phyloP scores from a whole-genome alignment of 2,888 invertebrate genomes.

The Pasiphila rectangulata region DNA sequence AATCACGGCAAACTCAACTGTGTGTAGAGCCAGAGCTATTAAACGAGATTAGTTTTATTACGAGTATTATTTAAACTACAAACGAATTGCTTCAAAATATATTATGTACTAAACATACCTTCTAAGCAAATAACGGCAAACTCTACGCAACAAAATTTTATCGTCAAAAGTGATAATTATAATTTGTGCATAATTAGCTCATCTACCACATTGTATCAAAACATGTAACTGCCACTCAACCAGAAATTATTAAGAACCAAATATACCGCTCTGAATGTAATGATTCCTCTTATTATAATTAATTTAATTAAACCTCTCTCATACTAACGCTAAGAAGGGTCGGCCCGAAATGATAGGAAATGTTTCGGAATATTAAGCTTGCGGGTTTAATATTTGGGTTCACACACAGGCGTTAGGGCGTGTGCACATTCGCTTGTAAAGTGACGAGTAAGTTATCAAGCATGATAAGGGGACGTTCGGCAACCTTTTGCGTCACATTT shows the following conservation, averaged over 20 bases:
- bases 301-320: constrained; percentile 47
- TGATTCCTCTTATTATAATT: constrained; percentile 48
- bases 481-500: background rate
- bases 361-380: constrained; percentile 47
- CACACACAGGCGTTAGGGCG: constrained; percentile 23
- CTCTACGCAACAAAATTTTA: too few species aligned
- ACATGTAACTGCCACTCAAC: constrained; percentile 6
- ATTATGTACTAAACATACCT: too few species aligned
- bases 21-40: too few species aligned
- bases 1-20: too few species aligned
- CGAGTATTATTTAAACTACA: too few species aligned
- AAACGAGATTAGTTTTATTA: too few species aligned
- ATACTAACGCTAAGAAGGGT: constrained; percentile 40
- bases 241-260: constrained; percentile 22
- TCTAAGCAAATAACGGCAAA: too few species aligned
- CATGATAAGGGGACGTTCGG: background rate
- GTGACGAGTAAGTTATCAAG: background rate
- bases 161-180: too few species aligned
- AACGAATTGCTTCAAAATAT: too few species aligned
- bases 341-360: constrained; percentile 46
- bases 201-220: constrained; percentile 7
- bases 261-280: constrained; percentile 24
- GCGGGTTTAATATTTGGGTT: constrained; percentile 29
- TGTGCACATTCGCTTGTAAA: constrained; percentile 21
- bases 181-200: too few species aligned